Percentiles rank a stretch among this genome's conserved stretches.
These are phyloP conservation scores for Drosophila punjabiensis DNA, from an alignment of 1,140 invertebrate genomes.

Conservation along the genomic window DNA sequence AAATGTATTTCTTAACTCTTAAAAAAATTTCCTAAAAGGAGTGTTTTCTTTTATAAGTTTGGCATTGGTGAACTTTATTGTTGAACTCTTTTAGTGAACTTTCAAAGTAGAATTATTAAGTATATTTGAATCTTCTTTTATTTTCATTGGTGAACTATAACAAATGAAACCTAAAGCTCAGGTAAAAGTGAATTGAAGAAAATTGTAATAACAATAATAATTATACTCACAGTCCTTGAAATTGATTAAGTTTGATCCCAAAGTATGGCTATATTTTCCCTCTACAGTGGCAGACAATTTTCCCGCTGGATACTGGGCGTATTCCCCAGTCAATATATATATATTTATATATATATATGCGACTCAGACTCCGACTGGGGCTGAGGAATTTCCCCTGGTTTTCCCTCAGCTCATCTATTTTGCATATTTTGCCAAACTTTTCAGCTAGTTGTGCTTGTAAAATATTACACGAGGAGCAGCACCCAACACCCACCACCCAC, in stretches of 20 bases:
- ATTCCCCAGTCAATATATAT: constrained; percentile 39
- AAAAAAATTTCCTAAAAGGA: too few species aligned
- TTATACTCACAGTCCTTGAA: too few species aligned
- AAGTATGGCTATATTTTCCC: background rate
- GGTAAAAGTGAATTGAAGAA: background rate
- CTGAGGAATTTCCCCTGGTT: constrained; percentile 19
- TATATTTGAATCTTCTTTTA: too few species aligned
- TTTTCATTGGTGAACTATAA: too few species aligned
- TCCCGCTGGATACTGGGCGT: background rate
- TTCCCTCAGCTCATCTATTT: constrained; percentile 49
- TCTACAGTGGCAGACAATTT: background rate
- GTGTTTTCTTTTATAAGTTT: too few species aligned
- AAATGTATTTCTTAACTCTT: too few species aligned
- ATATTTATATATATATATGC: constrained; percentile 12
- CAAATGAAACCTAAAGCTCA: background rate
- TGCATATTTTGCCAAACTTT: constrained; percentile 70
- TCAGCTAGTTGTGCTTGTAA: constrained; percentile 50
- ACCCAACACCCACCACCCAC: constrained; percentile 7
- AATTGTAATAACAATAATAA: background rate
- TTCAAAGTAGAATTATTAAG: too few species aligned
- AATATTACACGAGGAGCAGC: constrained; percentile 50
- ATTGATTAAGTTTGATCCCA: background rate
- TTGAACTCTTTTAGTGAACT: too few species aligned
- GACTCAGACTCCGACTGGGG: background rate
- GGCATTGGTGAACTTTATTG: too few species aligned